phyloP scores from a whole-genome alignment of 2,113 vertebrate species.

The Orycteropus afer region DNA sequence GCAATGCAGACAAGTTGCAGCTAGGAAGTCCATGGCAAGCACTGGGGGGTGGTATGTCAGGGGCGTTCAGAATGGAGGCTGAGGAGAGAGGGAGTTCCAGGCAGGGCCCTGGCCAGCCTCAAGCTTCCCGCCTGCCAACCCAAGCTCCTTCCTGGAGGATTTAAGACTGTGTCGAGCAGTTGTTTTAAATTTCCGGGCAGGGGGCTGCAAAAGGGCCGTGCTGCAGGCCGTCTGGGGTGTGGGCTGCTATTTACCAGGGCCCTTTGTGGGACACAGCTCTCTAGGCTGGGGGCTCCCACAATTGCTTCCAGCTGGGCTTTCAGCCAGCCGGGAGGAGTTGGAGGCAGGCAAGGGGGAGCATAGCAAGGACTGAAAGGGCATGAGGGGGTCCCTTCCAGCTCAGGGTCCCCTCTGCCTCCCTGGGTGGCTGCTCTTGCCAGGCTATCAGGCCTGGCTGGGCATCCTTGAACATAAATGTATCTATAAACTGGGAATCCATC shows the following conservation, averaged over 20 bases:
- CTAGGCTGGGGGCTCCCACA: slow-evolving; percentile 73
- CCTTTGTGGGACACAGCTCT: slow-evolving; percentile 69
- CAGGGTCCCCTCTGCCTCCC: background rate
- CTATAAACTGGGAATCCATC: slow-evolving; percentile 76
- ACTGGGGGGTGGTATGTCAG: background rate
- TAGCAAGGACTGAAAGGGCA: slow-evolving; percentile 9
- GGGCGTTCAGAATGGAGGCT: slow-evolving; percentile 11
- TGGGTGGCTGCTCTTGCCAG: slow-evolving; percentile 25
- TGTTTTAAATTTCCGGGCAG: slow-evolving; percentile 83
- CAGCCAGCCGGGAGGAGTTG: slow-evolving; percentile 57
- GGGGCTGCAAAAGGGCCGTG: slow-evolving; percentile 63
- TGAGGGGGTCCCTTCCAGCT: background rate
- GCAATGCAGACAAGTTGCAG: background rate
- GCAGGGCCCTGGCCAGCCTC: slow-evolving; percentile 34
- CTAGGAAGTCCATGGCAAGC: background rate
- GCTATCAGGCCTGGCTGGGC: slow-evolving; percentile 1
- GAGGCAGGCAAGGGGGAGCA: background rate
- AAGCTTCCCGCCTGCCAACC: slow-evolving; percentile 64
- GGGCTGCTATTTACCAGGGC: slow-evolving; percentile 79
- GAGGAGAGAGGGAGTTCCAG: background rate
- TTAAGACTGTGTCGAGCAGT: slow-evolving; percentile 81
- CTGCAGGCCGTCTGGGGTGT: slow-evolving; percentile 76
- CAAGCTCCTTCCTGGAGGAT: slow-evolving; percentile 75
- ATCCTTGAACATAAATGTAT: slow-evolving; percentile 63
- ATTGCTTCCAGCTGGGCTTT: slow-evolving; percentile 82